Percentiles rank a stretch among this genome's conserved stretches.
Conservation (phyloP, 2,113 vertebrate genomes). For the Hydropotes inermis region DNA sequence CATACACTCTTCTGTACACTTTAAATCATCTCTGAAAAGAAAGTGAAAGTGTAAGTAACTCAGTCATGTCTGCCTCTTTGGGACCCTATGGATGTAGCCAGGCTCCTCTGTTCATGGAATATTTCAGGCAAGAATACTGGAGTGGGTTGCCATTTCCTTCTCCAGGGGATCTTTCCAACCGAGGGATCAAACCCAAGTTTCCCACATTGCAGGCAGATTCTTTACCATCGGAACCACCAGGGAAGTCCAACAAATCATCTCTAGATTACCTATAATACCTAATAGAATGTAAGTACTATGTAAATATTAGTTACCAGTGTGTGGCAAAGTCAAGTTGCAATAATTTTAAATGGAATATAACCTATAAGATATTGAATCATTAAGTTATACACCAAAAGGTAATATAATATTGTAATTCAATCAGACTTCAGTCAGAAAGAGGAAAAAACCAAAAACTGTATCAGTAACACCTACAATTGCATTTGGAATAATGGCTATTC, state of each 20-base stretch:
- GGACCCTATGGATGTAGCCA: neutral
- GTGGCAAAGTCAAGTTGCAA: neutral
- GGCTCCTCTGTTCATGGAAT: neutral
- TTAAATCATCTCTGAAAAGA: neutral
- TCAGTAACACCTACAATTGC: neutral
- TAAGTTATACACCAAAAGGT: neutral
- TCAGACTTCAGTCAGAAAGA: neutral
- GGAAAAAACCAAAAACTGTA: neutral
- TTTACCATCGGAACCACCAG: neutral
- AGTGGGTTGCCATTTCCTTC: neutral
- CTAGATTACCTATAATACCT: neutral
- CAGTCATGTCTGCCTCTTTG: neutral
- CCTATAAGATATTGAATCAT: neutral
- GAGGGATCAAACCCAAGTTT: neutral
- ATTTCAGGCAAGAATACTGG: neutral
- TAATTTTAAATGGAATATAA: neutral
- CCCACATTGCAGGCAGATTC: neutral
- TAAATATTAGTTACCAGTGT: neutral
- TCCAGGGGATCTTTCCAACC: neutral
- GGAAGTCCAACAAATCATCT: neutral
- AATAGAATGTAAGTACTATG: neutral
- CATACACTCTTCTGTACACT: neutral
- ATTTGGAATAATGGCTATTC: neutral
- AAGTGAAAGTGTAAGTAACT: neutral
- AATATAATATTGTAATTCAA: neutral